Percentiles rank a stretch among this genome's conserved stretches.
Evolutionary conservation across 2,113 vertebrate genomes (phyloP).

Genomic region (Psittacara wagleri): DNA sequence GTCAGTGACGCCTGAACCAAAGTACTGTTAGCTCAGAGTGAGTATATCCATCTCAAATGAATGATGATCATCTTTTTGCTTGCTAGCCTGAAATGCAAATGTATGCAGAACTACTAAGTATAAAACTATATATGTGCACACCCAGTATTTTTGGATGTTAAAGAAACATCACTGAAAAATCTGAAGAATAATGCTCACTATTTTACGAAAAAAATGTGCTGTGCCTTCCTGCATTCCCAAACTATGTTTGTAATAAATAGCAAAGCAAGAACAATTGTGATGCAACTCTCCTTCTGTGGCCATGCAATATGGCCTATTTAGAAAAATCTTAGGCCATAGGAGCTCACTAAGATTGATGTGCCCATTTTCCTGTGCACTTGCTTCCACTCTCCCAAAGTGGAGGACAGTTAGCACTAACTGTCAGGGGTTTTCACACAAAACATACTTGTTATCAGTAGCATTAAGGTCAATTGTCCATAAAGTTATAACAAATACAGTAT

Average conservation of each 20-base stretch:
- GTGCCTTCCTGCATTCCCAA: background rate
- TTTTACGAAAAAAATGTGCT: background rate
- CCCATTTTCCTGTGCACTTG: background rate
- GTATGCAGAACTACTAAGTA: background rate
- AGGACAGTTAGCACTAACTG: background rate
- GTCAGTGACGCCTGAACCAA: background rate
- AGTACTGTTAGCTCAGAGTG: rapidly evolving
- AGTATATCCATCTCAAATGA: background rate
- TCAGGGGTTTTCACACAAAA: background rate
- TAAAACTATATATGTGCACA: background rate
- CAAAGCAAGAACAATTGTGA: background rate
- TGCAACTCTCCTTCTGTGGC: background rate
- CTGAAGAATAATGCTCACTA: background rate
- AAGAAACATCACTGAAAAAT: background rate
- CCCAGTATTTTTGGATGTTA: background rate
- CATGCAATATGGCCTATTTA: background rate
- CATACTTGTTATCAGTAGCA: background rate
- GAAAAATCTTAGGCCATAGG: background rate
- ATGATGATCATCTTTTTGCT: background rate
- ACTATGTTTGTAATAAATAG: background rate
- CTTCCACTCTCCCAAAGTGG: background rate
- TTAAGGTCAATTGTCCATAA: background rate
- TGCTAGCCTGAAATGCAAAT: background rate
- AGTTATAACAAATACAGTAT: background rate
- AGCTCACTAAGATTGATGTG: background rate